A percentile compares a stretch with the other conserved stretches of the same genome.
phyloP scores from a whole-genome alignment of 64 coral and sea anemone species.

The Pocillopora verrucosa region DNA sequence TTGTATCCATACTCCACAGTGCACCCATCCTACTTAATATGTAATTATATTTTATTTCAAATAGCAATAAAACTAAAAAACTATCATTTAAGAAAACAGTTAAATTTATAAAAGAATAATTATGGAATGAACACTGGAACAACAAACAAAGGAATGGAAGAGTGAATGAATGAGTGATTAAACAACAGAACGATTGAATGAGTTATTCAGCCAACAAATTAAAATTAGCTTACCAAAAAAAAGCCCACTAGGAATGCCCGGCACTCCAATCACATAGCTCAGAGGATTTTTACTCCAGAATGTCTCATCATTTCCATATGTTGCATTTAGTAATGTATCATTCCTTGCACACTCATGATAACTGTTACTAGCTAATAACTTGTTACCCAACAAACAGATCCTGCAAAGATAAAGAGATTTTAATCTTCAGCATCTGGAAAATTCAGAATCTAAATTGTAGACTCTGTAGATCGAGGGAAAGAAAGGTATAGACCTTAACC shows the following conservation, averaged over 20 bases:
- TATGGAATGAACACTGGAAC: too few relatives aligned
- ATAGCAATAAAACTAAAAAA: too few relatives aligned
- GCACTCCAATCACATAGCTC: conserved; percentile 73
- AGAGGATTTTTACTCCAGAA: conserved; percentile 70
- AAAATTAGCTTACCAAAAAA: conserved; percentile 55
- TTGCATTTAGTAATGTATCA: conserved; percentile 66
- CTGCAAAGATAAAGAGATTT: conserved; percentile 34
- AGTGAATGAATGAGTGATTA: too few relatives aligned
- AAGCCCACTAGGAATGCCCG: conserved; percentile 81
- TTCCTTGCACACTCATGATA: conserved; percentile 78
- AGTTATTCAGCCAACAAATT: background rate
- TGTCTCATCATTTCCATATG: conserved; percentile 51
- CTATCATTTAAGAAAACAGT: too few relatives aligned
- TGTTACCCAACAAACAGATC: conserved; percentile 85
- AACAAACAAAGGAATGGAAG: too few relatives aligned
- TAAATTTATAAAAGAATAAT: too few relatives aligned
- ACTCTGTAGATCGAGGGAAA: too few relatives aligned
- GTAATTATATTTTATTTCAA: too few relatives aligned
- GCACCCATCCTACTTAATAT: too few relatives aligned
- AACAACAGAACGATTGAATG: background rate
- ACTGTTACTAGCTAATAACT: conserved; percentile 64
- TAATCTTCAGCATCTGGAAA: background rate
- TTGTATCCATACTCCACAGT: too few relatives aligned
- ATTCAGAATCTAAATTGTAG: too few relatives aligned
- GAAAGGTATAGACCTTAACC: too few relatives aligned